Base-by-base conservation (phyloP, 2,113 vertebrate genomes). In the Carassius gibelio region DNA sequence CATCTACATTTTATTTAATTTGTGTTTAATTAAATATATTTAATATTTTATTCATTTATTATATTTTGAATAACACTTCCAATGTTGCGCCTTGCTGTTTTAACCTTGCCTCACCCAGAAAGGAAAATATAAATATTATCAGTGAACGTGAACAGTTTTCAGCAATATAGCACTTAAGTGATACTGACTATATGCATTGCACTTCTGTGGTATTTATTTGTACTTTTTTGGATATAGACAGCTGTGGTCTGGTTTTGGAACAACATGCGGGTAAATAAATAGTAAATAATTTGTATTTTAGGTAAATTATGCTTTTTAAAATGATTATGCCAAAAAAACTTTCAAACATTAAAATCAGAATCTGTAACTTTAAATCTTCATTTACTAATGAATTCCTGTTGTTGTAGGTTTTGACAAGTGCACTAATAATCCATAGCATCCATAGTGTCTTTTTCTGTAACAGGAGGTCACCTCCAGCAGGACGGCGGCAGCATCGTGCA, bases 401-500 rank as follows among this genome's bases (percentile, higher is more conserved):
- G 34, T 4, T 42, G 68, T 19, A 36, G 26, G 64, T 17, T 30
- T 17, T 68, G 26, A 30, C 6, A 36, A 36, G 34, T 0, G 19
- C 21, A 10, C 34, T 9, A 19, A 9, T 38, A 38, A 71, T 21
- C 0, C 3, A 21, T 15, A 19, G 15, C 8, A 38, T 71, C 26
- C 26, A 26, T 26, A 19, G 11, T 38, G 38, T 42, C 38, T 42
- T 42, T 42, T 42, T 42, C 38, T 45, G 42, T 10, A 72, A 42
- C 21, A 42, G 9, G 19, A 79, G 34, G 34, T 72, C 48, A 99
- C 98, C 98, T 99, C 98, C 92, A 99, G 94, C 85, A 99, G 89
- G 89, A 96, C 90, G 76, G 99, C 98, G 0, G 96, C 93, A 9
- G 90, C 94, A 45, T 99, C 98, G 1, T 99, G 97, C 88, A 99